Conservation (phyloP, 1,140 invertebrate species). For the Streblospio benedicti region DNA sequence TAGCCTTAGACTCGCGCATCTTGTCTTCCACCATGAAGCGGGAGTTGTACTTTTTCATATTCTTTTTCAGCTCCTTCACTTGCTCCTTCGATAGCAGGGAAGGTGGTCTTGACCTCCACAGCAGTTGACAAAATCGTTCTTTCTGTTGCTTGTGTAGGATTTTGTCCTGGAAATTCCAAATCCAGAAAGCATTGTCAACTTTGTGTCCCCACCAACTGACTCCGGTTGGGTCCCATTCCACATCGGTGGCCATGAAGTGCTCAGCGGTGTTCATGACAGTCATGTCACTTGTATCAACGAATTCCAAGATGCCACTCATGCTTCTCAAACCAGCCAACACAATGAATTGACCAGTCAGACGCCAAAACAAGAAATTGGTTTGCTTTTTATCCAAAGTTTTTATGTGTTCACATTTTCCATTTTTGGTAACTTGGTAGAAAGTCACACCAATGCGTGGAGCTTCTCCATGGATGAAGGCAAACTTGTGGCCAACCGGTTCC, state of each 20-base stretch:
- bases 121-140: slow-evolving; percentile 85
- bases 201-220: slow-evolving; percentile 94
- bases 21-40: slow-evolving; percentile 95
- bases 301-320: slow-evolving; percentile 84
- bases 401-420: slow-evolving; percentile 70
- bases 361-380: slow-evolving; percentile 94
- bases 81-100: slow-evolving; percentile 65
- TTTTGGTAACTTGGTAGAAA: slow-evolving; percentile 84
- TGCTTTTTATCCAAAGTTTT: slow-evolving; percentile 65
- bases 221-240: slow-evolving; percentile 99
- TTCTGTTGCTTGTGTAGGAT: slow-evolving; percentile 70
- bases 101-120: slow-evolving; percentile 90
- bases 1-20: slow-evolving; percentile 76
- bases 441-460: slow-evolving; percentile 77
- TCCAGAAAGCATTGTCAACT: slow-evolving; percentile 88
- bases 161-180: slow-evolving; percentile 93
- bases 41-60: slow-evolving; percentile 91
- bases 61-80: slow-evolving; percentile 84
- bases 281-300: slow-evolving; percentile 90
- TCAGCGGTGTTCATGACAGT: slow-evolving; percentile 86
- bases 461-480: slow-evolving; percentile 92
- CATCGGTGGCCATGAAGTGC: slow-evolving; percentile 88
- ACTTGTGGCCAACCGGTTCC: slow-evolving; percentile 93
- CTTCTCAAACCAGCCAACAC: slow-evolving; percentile 76
- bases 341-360: slow-evolving; percentile 88